These are phyloP conservation scores for Urocynchramus pylzowi DNA, from an alignment of 2,113 vertebrate species.

Conservation along the genomic window DNA sequence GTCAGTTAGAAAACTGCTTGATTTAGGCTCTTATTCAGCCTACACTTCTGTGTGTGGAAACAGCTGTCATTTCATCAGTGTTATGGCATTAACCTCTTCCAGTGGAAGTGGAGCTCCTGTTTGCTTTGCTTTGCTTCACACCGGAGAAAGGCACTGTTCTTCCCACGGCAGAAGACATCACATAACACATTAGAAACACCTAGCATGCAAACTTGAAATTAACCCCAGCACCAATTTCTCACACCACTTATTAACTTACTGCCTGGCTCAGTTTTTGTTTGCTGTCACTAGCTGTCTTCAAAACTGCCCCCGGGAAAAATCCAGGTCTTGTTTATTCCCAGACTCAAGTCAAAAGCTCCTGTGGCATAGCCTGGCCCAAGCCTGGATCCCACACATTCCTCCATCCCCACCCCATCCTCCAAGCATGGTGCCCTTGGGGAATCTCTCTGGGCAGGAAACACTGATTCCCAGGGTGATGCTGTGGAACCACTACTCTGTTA, in stretches of 20 bases:
- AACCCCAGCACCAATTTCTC: neutral
- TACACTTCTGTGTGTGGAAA: neutral
- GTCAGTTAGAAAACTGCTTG: neutral
- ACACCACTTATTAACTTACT: neutral
- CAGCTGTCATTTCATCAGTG: neutral
- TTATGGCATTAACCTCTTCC: neutral
- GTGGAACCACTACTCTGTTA: neutral
- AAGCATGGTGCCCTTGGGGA: neutral
- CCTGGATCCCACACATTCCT: neutral
- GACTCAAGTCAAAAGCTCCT: neutral
- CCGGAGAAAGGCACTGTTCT: neutral
- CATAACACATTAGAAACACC: neutral
- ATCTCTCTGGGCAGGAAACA: neutral
- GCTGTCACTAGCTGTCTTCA: neutral
- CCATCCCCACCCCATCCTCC: fast-evolving
- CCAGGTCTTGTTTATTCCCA: fast-evolving
- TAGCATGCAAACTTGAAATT: neutral
- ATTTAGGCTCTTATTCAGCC: neutral
- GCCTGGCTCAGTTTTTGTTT: neutral
- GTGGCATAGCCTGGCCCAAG: neutral
- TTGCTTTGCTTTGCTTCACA: neutral
- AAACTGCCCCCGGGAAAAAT: neutral
- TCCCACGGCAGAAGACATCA: neutral
- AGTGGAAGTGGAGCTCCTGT: neutral
- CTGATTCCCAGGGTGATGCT: neutral